Conservation (phyloP, 2,888 invertebrate genomes). For the Microchrysa polita region DNA sequence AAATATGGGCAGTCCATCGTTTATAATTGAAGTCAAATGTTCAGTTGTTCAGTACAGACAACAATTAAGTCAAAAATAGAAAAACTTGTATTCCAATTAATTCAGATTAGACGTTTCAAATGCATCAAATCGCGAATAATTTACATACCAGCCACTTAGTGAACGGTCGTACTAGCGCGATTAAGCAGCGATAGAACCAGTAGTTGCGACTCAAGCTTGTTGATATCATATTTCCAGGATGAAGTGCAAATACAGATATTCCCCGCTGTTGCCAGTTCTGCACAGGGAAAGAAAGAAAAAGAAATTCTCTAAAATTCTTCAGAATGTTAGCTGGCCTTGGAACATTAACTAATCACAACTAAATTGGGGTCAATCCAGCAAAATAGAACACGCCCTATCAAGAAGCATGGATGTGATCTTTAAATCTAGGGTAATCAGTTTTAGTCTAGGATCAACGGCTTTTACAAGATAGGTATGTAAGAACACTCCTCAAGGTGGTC, state of each 20-base stretch:
- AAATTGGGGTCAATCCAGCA: too few species aligned
- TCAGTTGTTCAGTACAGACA: too few species aligned
- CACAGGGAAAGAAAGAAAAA: constrained; percentile 28
- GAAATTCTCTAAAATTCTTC: neutral
- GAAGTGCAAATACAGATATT: constrained; percentile 81
- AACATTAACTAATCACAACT: too few species aligned
- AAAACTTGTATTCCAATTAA: neutral
- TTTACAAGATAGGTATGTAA: too few species aligned
- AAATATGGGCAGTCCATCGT: too few species aligned
- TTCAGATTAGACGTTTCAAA: constrained; percentile 20
- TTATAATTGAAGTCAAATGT: too few species aligned
- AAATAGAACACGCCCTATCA: too few species aligned
- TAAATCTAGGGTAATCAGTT: too few species aligned
- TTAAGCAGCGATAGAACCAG: constrained; percentile 84
- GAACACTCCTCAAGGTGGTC: too few species aligned
- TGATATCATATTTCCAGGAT: constrained; percentile 93
- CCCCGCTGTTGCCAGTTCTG: constrained; percentile 73
- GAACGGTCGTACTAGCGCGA: constrained; percentile 87
- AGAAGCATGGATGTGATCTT: too few species aligned
- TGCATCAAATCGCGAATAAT: neutral
- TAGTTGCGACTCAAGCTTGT: constrained; percentile 80
- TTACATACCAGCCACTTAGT: constrained; percentile 85
- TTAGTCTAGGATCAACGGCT: too few species aligned
- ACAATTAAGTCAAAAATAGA: constrained; percentile 1
- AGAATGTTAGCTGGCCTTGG: too few species aligned